phyloP scores from a whole-genome alignment of 2,113 vertebrate species.

The Takifugu bimaculatus region DNA sequence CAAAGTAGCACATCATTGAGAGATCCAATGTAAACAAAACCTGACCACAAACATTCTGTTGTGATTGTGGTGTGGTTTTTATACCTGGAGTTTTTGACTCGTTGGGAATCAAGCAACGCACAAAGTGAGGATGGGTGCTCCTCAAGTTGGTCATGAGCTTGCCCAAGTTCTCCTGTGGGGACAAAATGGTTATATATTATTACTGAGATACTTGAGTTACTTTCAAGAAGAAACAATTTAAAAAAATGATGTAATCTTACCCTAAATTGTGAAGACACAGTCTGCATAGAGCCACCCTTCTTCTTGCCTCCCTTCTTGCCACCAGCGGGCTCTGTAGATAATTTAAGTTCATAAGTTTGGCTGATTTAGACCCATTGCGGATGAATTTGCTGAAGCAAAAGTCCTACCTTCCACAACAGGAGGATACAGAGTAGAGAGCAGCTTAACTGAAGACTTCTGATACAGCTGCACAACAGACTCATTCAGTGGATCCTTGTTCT shows the following conservation, averaged over 20 bases:
- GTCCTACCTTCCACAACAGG: constrained; percentile 51
- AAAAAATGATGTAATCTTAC: constrained; percentile 24
- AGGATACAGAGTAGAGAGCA: constrained; percentile 47
- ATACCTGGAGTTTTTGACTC: constrained; percentile 61
- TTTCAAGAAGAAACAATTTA: not conserved
- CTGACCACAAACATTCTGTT: not conserved
- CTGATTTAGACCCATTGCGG: not conserved
- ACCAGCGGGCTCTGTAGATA: not conserved
- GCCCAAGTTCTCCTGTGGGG: constrained; percentile 56
- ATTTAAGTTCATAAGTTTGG: not conserved
- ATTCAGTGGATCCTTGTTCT: constrained; percentile 69
- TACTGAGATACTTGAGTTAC: not conserved
- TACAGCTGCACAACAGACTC: constrained; percentile 66
- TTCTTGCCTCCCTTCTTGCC: constrained; percentile 63
- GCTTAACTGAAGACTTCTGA: constrained; percentile 65
- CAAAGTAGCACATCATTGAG: not conserved
- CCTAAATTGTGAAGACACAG: constrained; percentile 65
- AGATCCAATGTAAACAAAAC: not conserved
- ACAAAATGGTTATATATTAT: not conserved
- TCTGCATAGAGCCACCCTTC: constrained; percentile 67
- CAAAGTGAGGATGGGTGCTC: constrained; percentile 63
- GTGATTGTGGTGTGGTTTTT: not conserved
- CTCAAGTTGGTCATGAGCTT: constrained; percentile 65
- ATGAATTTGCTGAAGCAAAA: not conserved
- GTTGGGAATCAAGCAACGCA: constrained; percentile 61